Percentiles rank a stretch among this genome's conserved stretches.
These are phyloP conservation scores for Hemicentrotus pulcherrimus DNA, from an alignment of 35 echinoderm and acorn worm species.

Conservation along the genomic window DNA sequence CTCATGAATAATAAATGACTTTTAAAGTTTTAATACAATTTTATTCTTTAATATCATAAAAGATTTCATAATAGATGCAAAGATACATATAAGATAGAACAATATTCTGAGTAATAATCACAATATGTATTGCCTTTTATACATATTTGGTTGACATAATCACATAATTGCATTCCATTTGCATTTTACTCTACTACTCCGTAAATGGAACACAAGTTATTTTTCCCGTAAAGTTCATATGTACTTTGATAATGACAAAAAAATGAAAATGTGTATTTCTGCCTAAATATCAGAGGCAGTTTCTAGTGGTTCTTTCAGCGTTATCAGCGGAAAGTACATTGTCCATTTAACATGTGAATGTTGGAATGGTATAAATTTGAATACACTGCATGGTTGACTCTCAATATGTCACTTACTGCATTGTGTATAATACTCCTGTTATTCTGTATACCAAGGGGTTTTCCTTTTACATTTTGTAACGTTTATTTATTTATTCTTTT, in stretches of 20 bases:
- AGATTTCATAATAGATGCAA: background rate
- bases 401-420: too few relatives aligned
- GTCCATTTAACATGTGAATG: too few relatives aligned
- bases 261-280: background rate
- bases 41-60: background rate
- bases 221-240: background rate
- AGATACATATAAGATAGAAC: background rate
- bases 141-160: background rate
- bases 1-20: background rate
- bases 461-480: too few relatives aligned
- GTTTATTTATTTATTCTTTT: too few relatives aligned
- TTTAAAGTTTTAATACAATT: background rate
- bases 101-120: background rate
- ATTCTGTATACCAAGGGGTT: too few relatives aligned
- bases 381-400: background rate
- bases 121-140: background rate
- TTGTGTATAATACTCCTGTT: too few relatives aligned
- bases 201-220: background rate
- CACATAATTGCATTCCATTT: background rate
- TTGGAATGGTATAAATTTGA: background rate
- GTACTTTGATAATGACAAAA: background rate
- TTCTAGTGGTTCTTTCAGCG: background rate
- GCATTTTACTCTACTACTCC: background rate
- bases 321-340: background rate
- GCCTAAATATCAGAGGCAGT: background rate